These are phyloP conservation scores for Drosophila prostipennis DNA, from an alignment of 2,888 invertebrate genomes.

Conservation along the genomic window DNA sequence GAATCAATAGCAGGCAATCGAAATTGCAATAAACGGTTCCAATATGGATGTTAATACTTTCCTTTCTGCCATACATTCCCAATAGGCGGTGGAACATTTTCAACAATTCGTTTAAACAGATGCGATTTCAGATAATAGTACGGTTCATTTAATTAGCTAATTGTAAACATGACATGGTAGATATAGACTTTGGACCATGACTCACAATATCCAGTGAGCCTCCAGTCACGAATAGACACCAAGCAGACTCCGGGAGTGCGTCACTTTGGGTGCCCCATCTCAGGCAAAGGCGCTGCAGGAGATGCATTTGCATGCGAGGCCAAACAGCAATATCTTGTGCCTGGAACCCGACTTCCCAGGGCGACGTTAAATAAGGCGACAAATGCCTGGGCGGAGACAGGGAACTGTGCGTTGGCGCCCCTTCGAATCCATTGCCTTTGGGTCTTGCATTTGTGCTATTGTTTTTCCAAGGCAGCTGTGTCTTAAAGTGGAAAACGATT, in stretches of 20 bases:
- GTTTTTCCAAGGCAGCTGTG: slow-evolving; percentile 48
- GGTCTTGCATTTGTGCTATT: slow-evolving; percentile 47
- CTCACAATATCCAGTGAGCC: slow-evolving; percentile 6
- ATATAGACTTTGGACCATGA: slow-evolving; percentile 3
- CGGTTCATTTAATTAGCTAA: background rate
- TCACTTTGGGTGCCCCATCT: slow-evolving; percentile 14
- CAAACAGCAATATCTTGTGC: slow-evolving; percentile 20
- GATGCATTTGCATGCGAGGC: slow-evolving; percentile 63
- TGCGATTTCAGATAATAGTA: background rate
- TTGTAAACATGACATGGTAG: background rate
- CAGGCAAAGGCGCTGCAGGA: slow-evolving; percentile 60
- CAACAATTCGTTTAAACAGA: background rate
- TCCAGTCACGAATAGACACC: slow-evolving; percentile 8
- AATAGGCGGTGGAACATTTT: background rate
- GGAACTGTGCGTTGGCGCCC: slow-evolving; percentile 35
- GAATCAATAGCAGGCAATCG: background rate
- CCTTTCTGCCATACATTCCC: too few species aligned
- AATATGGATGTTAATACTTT: background rate
- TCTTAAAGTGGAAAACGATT: background rate
- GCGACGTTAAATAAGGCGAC: slow-evolving; percentile 64
- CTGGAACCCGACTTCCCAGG: slow-evolving; percentile 52
- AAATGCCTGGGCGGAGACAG: slow-evolving; percentile 39
- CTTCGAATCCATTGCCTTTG: slow-evolving; percentile 4
- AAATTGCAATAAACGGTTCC: background rate
- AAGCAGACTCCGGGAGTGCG: slow-evolving; percentile 35